Evolutionary conservation across 1,140 invertebrate genomes (phyloP).

Genomic region (Drosophila ambigua): DNA sequence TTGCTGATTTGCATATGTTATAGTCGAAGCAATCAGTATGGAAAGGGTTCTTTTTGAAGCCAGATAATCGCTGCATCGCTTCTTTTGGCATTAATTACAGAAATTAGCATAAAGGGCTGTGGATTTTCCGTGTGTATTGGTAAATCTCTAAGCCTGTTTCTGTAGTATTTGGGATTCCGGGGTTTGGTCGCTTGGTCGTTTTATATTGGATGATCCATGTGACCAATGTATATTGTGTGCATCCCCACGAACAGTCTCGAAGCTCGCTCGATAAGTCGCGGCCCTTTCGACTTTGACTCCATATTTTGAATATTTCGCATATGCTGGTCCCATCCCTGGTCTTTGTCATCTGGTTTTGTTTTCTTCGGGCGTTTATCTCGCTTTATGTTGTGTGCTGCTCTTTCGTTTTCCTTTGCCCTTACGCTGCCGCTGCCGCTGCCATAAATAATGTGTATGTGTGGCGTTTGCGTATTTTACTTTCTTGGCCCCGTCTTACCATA

Average conservation of each 20-base stretch:
- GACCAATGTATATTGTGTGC: not conserved
- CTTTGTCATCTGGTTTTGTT: not conserved
- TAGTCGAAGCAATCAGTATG: too few relatives aligned
- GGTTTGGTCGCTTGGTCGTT: too few relatives aligned
- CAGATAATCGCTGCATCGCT: too few relatives aligned
- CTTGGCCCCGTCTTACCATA: conserved; percentile 31
- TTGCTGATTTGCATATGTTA: too few relatives aligned
- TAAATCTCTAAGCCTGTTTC: too few relatives aligned
- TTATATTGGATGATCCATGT: too few relatives aligned
- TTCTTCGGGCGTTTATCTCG: too few relatives aligned
- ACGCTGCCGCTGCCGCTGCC: not conserved
- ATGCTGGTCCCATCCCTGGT: conserved; percentile 34
- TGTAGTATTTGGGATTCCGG: too few relatives aligned
- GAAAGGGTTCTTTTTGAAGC: too few relatives aligned
- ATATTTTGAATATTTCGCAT: conserved; percentile 46
- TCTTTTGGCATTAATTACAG: too few relatives aligned
- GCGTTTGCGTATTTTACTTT: conserved; percentile 29
- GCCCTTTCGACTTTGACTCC: conserved; percentile 41
- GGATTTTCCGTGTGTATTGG: too few relatives aligned
- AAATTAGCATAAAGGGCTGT: too few relatives aligned
- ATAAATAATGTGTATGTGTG: conserved; percentile 11
- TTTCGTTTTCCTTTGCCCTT: conserved; percentile 28
- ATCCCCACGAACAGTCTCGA: conserved; percentile 35
- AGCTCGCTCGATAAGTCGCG: conserved; percentile 20
- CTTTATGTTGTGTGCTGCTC: conserved; percentile 20